phyloP scores from a whole-genome alignment of 1,140 invertebrate genomes.

The Caenorhabditis briggsae region DNA sequence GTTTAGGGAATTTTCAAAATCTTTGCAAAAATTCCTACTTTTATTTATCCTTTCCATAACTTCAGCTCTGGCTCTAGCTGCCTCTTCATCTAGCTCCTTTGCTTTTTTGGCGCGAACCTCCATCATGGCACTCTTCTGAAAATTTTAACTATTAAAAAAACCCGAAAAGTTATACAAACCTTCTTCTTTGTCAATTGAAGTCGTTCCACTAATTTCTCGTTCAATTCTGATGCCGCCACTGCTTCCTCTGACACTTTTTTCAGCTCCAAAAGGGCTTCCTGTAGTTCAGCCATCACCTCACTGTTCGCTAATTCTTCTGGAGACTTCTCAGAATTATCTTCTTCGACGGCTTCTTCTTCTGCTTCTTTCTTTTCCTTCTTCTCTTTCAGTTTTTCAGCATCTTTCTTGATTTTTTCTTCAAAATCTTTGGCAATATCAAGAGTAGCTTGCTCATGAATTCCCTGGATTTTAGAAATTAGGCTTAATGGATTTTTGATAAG shows the following conservation, averaged over 20 bases:
- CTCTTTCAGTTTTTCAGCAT: conserved; percentile 45
- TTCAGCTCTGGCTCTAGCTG: conserved; percentile 10
- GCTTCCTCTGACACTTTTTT: conserved; percentile 46
- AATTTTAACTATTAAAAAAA: background rate
- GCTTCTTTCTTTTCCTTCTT: conserved; percentile 12
- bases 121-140: conserved; percentile 48
- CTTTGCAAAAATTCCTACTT: background rate
- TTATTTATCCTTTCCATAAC: conserved; percentile 41
- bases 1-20: background rate
- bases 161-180: background rate
- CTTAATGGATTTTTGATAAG: background rate
- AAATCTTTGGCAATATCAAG: conserved; percentile 59
- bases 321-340: conserved; percentile 7
- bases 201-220: conserved; percentile 52
- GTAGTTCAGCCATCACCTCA: conserved; percentile 48
- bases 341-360: background rate
- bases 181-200: conserved; percentile 60
- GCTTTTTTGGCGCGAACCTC: conserved; percentile 49
- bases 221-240: conserved; percentile 50
- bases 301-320: conserved; percentile 9
- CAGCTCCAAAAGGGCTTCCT: conserved; percentile 27
- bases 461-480: background rate
- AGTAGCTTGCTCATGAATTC: conserved; percentile 58
- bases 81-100: conserved; percentile 36
- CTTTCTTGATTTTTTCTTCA: conserved; percentile 42